These are phyloP conservation scores for Oceanites oceanicus DNA, from an alignment of 2,113 vertebrate genomes.

Conservation along the genomic window DNA sequence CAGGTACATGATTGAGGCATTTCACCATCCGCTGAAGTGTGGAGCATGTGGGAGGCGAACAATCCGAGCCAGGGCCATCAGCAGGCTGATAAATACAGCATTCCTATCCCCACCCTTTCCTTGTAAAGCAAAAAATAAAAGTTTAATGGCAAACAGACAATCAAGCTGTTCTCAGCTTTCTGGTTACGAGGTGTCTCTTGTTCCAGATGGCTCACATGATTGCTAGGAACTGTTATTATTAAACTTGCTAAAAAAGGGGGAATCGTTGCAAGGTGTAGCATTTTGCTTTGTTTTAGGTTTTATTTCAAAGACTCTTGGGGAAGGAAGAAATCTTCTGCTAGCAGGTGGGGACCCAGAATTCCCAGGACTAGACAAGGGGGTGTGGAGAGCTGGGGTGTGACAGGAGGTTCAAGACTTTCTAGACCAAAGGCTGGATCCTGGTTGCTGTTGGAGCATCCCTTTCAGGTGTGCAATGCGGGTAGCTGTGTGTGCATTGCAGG, in stretches of 20 bases:
- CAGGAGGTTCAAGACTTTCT: neutral
- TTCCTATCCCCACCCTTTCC: conserved; percentile 47
- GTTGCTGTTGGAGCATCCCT: neutral
- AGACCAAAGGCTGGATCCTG: neutral
- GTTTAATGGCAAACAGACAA: neutral
- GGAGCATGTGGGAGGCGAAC: neutral
- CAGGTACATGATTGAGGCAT: neutral
- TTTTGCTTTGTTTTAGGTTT: neutral
- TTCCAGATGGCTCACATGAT: neutral
- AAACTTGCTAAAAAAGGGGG: neutral
- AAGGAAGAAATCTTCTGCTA: neutral
- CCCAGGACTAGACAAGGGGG: neutral
- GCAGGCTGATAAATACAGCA: neutral
- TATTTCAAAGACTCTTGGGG: neutral
- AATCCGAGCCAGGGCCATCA: neutral
- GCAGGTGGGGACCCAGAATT: neutral
- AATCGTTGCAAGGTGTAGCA: accelerated
- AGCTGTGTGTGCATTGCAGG: accelerated
- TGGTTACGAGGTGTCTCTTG: neutral
- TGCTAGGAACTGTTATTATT: neutral
- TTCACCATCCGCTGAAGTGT: neutral
- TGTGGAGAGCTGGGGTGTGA: neutral
- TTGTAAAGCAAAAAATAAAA: neutral
- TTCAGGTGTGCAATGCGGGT: neutral
- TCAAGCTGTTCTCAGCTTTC: neutral